phyloP scores from a whole-genome alignment of 1,140 invertebrate genomes.

The Apocrypta bakeri region DNA sequence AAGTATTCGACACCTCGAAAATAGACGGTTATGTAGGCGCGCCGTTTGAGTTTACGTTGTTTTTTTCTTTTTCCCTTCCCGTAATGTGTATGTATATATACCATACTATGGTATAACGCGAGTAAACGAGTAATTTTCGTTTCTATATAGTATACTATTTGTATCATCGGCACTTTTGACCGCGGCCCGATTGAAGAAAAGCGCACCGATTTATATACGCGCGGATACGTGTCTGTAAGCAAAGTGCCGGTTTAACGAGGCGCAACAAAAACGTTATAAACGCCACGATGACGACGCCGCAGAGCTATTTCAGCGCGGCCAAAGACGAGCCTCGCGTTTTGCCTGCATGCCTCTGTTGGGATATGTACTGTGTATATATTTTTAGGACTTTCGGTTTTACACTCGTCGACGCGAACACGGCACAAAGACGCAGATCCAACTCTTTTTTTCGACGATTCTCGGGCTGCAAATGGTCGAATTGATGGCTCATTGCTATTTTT shows the following conservation, averaged over 20 bases:
- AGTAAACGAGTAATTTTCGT: neutral
- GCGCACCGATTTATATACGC: neutral
- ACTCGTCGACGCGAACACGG: neutral
- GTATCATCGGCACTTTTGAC: constrained; percentile 10
- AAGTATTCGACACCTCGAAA: neutral
- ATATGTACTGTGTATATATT: neutral
- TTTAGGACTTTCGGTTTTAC: constrained; percentile 12
- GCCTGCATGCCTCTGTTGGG: neutral
- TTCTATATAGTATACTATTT: neutral
- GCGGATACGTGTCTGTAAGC: neutral
- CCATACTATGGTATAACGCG: too few species aligned
- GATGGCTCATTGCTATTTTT: neutral
- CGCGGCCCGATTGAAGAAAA: constrained; percentile 20
- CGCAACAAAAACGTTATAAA: constrained; percentile 42
- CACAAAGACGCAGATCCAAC: neutral
- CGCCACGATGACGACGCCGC: constrained; percentile 11
- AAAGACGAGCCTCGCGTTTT: neutral
- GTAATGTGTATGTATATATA: neutral
- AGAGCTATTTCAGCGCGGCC: constrained; percentile 25
- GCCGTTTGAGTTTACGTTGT: neutral
- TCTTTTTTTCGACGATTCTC: neutral
- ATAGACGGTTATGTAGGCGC: neutral
- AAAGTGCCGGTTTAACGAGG: constrained; percentile 25
- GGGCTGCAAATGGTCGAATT: neutral
- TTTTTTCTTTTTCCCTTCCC: too few species aligned